Evolutionary conservation across 2,888 invertebrate species (phyloP).

Genomic region (Trissolcus brochymenae): DNA sequence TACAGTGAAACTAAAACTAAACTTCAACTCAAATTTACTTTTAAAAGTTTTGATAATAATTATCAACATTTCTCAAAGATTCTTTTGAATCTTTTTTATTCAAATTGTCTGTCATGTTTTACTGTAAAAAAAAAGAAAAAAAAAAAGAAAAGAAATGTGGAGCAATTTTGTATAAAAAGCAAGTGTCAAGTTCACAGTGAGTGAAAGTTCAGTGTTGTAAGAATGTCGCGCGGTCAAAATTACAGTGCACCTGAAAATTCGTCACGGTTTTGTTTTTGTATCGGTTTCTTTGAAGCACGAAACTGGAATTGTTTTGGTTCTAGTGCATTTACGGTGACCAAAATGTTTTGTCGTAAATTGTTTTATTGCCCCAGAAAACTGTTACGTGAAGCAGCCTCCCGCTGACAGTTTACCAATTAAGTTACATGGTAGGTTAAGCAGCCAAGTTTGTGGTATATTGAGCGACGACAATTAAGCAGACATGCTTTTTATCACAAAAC

Average conservation of each 20-base stretch:
- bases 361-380: constrained; percentile 38
- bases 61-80: too few species aligned
- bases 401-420: constrained; percentile 43
- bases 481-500: not conserved
- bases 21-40: too few species aligned
- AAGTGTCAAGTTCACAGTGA: constrained; percentile 19
- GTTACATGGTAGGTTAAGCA: constrained; percentile 36
- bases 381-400: constrained; percentile 24
- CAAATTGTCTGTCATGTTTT: too few species aligned
- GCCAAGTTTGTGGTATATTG: constrained; percentile 13
- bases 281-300: constrained; percentile 30
- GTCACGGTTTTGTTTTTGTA: constrained; percentile 46
- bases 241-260: constrained; percentile 46
- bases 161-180: not conserved
- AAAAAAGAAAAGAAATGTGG: not conserved
- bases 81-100: too few species aligned
- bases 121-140: too few species aligned
- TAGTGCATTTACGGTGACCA: constrained; percentile 19
- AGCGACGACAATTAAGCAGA: constrained; percentile 6
- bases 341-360: constrained; percentile 49
- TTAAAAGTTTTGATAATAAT: too few species aligned
- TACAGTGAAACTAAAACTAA: too few species aligned
- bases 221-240: constrained; percentile 16
- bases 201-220: constrained; percentile 35
- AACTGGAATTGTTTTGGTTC: constrained; percentile 36